Evolutionary conservation across 1,140 invertebrate genomes (phyloP).

Genomic region (Agrypnia vestita): DNA sequence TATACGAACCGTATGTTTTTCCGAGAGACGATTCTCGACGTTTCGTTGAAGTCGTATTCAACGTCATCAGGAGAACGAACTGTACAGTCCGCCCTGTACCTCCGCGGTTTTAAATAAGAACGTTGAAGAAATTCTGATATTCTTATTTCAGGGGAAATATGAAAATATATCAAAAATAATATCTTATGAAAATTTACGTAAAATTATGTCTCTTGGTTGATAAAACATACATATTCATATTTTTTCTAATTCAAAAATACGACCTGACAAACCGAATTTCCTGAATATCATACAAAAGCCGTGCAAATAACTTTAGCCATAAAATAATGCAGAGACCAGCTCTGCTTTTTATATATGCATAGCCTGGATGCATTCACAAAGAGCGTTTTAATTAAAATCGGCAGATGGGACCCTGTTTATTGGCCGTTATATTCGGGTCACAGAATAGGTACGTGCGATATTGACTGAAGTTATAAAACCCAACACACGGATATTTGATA

Average conservation of each 20-base stretch:
- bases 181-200: too few species aligned
- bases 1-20: too few species aligned
- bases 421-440: constrained; percentile 38
- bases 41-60: too few species aligned
- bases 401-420: constrained; percentile 52
- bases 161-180: too few species aligned
- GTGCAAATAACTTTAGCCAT: constrained; percentile 39
- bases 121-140: too few species aligned
- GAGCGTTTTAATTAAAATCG: constrained; percentile 56
- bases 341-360: constrained; percentile 35
- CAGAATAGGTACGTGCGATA: constrained; percentile 23
- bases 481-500: not conserved
- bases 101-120: too few species aligned
- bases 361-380: constrained; percentile 41
- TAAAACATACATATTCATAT: too few species aligned
- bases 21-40: too few species aligned
- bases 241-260: not conserved
- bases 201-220: too few species aligned
- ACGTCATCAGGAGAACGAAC: too few species aligned
- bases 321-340: constrained; percentile 40
- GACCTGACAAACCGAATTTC: constrained; percentile 1
- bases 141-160: too few species aligned
- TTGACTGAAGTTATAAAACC: not conserved
- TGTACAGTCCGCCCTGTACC: too few species aligned
- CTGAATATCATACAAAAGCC: constrained; percentile 4